Evolutionary conservation across 2,888 invertebrate genomes (phyloP), one percentile per base, ranked within the genome.

Genomic region (Sipunculus nudus): DNA sequence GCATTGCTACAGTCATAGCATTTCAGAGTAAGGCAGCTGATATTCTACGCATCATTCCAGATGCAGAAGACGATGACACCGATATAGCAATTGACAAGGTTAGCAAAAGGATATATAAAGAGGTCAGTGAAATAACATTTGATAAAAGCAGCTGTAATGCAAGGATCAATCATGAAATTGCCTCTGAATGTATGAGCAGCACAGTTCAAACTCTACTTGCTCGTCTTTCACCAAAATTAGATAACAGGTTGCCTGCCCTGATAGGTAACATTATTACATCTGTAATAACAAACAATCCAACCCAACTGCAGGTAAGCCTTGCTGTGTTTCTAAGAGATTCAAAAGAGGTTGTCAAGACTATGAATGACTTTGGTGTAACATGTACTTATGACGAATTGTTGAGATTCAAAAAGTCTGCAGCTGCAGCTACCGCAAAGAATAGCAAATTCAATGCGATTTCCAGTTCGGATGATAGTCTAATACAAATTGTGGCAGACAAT

Each of bases 321-420:
- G 23, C 25, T 25, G 19, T 13, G 8, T 26, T 21, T 13, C 26
- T 47, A 8, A 21, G 26, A n/a, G n/a, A n/a, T 25, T 10, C 10
- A 47, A 47, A 47, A 35, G 25, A 32, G 19, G 21, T 60, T 49
- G 39, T 59, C 28, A 29, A 60, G 32, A 21, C 32, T 21, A 21
- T 59, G 25, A 31, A 48, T 35, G n/a, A 23, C 13, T 60, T 48
- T 59, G 54, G 65, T 26, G 56, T 70, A 2, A 63, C 70, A 3
- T 68, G 59, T 38, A 48, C 54, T 1, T 67, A 69, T 62, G 62
- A 67, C 56, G 70, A 71, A 58, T 41, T 69, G 19, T 26, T 57
- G n/a, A 28, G 66, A 5, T 71, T 71, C 47, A 71, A 69, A 47
- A 35, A 32, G 23, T 72, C 70, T 3, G 63, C 67, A 19, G 70